These are phyloP conservation scores for Zaprionus africanus DNA, from an alignment of 1,140 invertebrate genomes.

Conservation along the genomic window DNA sequence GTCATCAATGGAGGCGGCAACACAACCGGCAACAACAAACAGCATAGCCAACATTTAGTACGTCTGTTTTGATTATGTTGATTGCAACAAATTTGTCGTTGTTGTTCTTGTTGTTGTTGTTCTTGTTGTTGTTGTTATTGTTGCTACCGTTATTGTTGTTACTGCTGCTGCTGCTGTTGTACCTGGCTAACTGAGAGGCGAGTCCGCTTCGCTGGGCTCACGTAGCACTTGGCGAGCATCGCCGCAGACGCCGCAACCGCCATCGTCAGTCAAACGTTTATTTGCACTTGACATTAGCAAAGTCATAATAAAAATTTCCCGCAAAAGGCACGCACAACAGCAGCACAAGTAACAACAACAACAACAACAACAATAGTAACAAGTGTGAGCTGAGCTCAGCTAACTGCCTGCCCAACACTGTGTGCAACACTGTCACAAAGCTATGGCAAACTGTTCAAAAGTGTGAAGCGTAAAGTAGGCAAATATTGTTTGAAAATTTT, in stretches of 20 bases:
- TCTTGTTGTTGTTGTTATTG: slow-evolving; percentile 18
- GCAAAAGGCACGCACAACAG: slow-evolving; percentile 57
- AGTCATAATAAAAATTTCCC: slow-evolving; percentile 80
- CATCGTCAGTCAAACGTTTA: slow-evolving; percentile 65
- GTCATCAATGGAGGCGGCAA: slow-evolving; percentile 48
- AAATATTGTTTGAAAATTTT: not conserved
- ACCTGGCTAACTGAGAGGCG: slow-evolving; percentile 32
- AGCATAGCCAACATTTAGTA: slow-evolving; percentile 43
- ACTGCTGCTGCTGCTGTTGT: slow-evolving; percentile 15
- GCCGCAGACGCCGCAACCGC: not conserved
- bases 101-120: slow-evolving; percentile 19
- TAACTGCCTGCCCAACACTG: slow-evolving; percentile 10
- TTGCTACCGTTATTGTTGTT: slow-evolving; percentile 13
- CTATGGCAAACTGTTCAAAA: not conserved
- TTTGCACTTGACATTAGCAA: slow-evolving; percentile 81
- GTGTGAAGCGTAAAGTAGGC: not conserved
- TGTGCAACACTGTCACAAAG: slow-evolving; percentile 36
- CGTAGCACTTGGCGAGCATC: slow-evolving; percentile 41
- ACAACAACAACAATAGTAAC: slow-evolving; percentile 38
- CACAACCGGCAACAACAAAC: slow-evolving; percentile 25
- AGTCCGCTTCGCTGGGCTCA: slow-evolving; percentile 31
- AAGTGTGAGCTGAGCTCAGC: slow-evolving; percentile 36
- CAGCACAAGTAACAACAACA: slow-evolving; percentile 16
- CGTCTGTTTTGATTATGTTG: slow-evolving; percentile 78
- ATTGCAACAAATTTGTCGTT: slow-evolving; percentile 71